Evolutionary conservation across 2,888 invertebrate species (phyloP).

Genomic region (Choristoneura rosaceana): DNA sequence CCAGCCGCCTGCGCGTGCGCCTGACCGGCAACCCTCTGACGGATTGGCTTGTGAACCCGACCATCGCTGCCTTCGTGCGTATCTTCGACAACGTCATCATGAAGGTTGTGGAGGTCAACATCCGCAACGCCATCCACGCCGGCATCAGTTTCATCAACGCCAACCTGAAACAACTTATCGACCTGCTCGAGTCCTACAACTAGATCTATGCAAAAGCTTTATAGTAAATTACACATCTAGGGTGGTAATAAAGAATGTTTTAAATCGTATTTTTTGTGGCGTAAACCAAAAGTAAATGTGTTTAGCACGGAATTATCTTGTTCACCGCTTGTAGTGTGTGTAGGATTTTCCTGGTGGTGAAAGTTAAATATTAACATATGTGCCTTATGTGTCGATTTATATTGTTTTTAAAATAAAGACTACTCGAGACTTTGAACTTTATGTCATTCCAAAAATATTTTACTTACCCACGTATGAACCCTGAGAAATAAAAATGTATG

Average conservation of each 20-base stretch:
- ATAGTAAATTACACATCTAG: neutral
- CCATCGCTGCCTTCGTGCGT: slow-evolving; percentile 70
- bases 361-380: neutral
- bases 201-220: slow-evolving; percentile 28
- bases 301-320: neutral
- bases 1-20: slow-evolving; percentile 76
- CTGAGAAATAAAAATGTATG: too few species aligned
- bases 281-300: neutral
- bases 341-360: neutral
- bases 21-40: slow-evolving; percentile 77
- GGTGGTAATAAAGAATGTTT: neutral
- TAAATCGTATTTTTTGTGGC: neutral
- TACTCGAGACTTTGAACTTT: neutral
- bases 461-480: too few species aligned
- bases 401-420: neutral
- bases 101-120: slow-evolving; percentile 69
- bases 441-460: too few species aligned
- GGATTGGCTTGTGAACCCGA: slow-evolving; percentile 82
- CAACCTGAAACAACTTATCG: slow-evolving; percentile 60
- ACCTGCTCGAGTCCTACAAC: slow-evolving; percentile 62
- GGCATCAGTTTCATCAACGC: slow-evolving; percentile 68
- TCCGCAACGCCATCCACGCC: slow-evolving; percentile 62
- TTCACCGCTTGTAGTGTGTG: neutral
- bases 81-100: slow-evolving; percentile 80
- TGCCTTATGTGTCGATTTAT: neutral